Evolutionary conservation across 2,113 vertebrate genomes (phyloP).

Genomic region (Triplophysa dalaica): DNA sequence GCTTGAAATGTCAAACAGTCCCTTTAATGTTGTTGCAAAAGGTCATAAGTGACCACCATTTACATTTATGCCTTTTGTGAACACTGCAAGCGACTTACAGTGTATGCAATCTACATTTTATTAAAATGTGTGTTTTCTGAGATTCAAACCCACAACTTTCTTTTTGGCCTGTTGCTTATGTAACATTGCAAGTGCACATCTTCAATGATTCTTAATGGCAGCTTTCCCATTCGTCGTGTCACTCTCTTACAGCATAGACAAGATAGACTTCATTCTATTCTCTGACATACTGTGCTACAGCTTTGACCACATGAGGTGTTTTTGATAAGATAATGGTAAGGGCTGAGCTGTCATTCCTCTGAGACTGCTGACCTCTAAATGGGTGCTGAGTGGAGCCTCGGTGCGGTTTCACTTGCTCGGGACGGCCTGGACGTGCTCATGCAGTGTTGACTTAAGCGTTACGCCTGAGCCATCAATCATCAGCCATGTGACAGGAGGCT

Average conservation of each 20-base stretch:
- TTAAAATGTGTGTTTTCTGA: too few species aligned
- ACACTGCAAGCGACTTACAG: too few species aligned
- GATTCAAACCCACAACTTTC: too few species aligned
- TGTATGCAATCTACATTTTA: too few species aligned
- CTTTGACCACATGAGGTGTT: slow-evolving; percentile 31
- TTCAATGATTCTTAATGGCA: background rate
- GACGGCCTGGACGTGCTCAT: slow-evolving; percentile 71
- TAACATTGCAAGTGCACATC: background rate
- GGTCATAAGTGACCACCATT: too few species aligned
- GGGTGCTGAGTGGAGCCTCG: slow-evolving; percentile 68
- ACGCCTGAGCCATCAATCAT: slow-evolving; percentile 77
- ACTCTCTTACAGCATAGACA: background rate
- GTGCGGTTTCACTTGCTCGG: slow-evolving; percentile 46
- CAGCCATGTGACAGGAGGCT: slow-evolving; percentile 67
- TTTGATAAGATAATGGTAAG: slow-evolving; percentile 72
- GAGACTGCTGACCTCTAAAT: slow-evolving; percentile 75
- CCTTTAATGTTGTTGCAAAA: too few species aligned
- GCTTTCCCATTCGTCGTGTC: background rate
- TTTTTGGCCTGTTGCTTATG: background rate
- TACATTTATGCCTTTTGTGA: too few species aligned
- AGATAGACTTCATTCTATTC: slow-evolving; percentile 3
- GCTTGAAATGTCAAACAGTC: too few species aligned
- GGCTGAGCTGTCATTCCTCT: slow-evolving; percentile 60
- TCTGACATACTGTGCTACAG: background rate
- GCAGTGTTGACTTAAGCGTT: slow-evolving; percentile 78